Base-by-base conservation (phyloP, 2,888 invertebrate species). In the Lithodes maja region DNA sequence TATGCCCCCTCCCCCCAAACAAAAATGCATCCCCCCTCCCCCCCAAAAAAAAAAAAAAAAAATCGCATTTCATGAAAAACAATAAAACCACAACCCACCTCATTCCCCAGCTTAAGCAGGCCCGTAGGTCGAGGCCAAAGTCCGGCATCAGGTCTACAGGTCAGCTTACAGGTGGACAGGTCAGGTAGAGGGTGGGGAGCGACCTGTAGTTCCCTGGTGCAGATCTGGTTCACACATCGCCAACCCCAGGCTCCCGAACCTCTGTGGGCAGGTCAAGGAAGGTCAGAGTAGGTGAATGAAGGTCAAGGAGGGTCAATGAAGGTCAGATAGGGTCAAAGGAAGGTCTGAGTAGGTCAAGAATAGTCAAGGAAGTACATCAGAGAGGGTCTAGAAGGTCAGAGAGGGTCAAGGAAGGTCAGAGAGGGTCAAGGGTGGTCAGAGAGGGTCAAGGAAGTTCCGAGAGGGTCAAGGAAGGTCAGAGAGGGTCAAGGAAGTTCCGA, bases 71-170 rank as follows among this genome's bases (percentile, higher is more conserved):
- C 33, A 33, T 33, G 33, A 33, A 33, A 33, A 33, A 33, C 33
- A 33, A 33, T 33, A 33, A 33, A 33, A 33, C 33, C 33, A 33
- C 33, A 33, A 33, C 86, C 75, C 33, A 89, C 88, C 85, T 89
- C 61, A 1, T 81, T 61, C 0, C 77, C 75, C 5, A 89, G 17
- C 1, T 61, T 55, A 12, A 77, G 5, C 9, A 85, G 33, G 1
- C 85, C 81, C 5, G 85, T 89, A 49, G 97, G 96, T 92, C 94
- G 94, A 0, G 97, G 97, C 96, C 96, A 97, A 17, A 96, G 94
- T 0, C 95, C 95, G 0, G 96, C 96, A 92, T 95, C 95, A 68
- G 95, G 94, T 0, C 96, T 96, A 92, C 97, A 97, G 0, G 95
- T 95, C 3, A 96, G 94, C 49, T 96, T 94, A 92, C 97, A 97